Percentiles rank a stretch among this genome's conserved stretches.
Conservation (phyloP, 1,140 invertebrate species). For the Heliconius melpomene region DNA sequence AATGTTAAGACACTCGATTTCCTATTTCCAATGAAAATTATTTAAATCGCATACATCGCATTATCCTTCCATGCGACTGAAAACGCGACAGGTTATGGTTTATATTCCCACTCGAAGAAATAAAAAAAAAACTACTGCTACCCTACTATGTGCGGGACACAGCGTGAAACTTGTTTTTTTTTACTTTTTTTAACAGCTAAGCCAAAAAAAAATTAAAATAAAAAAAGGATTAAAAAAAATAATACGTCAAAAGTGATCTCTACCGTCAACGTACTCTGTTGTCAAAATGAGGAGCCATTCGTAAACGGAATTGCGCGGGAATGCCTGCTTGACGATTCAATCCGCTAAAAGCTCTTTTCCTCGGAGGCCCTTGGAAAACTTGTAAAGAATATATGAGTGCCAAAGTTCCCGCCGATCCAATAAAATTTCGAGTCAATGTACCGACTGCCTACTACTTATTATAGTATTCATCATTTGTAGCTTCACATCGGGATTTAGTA, state of each 20-base stretch:
- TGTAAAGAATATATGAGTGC: constrained; percentile 33
- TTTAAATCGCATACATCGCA: no score
- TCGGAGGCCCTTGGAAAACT: constrained; percentile 38
- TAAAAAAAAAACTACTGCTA: no score
- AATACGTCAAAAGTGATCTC: neutral
- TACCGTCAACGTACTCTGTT: constrained; percentile 17
- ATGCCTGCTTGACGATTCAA: constrained; percentile 53
- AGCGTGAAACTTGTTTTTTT: no score
- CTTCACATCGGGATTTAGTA: neutral
- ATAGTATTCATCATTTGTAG: neutral
- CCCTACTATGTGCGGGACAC: no score
- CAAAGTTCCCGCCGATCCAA: constrained; percentile 25
- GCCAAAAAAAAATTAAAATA: no score
- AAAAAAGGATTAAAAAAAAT: neutral
- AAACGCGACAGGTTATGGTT: no score
- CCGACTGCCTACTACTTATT: neutral
- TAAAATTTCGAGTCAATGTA: constrained; percentile 26
- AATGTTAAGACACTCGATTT: no score
- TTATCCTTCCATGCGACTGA: no score
- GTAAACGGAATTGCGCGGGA: constrained; percentile 46
- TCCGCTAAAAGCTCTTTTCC: constrained; percentile 52
- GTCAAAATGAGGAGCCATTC: constrained; percentile 46
- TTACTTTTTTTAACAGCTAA: no score
- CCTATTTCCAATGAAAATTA: no score
- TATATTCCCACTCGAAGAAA: no score